Conservation (phyloP, 2,797 vertebrate species). For the Limnodromus scolopaceus region DNA sequence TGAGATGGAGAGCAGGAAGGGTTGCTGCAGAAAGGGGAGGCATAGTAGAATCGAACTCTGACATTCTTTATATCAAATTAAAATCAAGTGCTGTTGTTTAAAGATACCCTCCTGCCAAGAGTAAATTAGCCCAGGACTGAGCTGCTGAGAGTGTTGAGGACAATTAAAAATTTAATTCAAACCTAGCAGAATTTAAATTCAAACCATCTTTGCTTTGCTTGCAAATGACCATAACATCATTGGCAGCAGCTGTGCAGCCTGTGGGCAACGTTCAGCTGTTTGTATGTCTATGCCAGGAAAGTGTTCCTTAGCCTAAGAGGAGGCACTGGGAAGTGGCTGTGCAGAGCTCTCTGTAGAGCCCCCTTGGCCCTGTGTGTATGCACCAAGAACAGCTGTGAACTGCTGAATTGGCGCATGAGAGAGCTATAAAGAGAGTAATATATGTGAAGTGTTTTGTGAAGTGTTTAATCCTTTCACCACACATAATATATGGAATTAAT, state of each 20-base stretch:
- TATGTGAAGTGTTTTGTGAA: background rate
- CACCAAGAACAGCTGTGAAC: background rate
- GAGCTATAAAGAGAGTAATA: background rate
- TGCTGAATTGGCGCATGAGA: background rate
- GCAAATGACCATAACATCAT: background rate
- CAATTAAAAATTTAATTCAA: slow-evolving; percentile 18
- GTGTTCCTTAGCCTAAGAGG: background rate
- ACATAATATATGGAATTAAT: background rate
- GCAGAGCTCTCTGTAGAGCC: background rate
- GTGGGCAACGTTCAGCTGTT: slow-evolving; percentile 18
- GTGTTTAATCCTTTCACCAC: background rate
- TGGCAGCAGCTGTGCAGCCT: slow-evolving; percentile 45
- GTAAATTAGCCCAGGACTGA: slow-evolving; percentile 4
- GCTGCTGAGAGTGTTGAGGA: slow-evolving; percentile 15
- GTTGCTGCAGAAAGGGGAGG: background rate
- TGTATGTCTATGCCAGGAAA: background rate
- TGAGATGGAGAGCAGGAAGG: background rate
- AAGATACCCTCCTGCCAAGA: slow-evolving; percentile 18
- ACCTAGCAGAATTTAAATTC: background rate
- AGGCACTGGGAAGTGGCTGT: background rate
- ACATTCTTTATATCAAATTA: background rate
- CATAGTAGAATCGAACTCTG: background rate
- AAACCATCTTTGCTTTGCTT: slow-evolving; percentile 6
- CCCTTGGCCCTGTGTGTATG: background rate
- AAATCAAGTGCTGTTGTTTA: slow-evolving; percentile 38